These are phyloP conservation scores for Heterodera carotae DNA, from an alignment of 1,140 invertebrate species.

Conservation along the genomic window DNA sequence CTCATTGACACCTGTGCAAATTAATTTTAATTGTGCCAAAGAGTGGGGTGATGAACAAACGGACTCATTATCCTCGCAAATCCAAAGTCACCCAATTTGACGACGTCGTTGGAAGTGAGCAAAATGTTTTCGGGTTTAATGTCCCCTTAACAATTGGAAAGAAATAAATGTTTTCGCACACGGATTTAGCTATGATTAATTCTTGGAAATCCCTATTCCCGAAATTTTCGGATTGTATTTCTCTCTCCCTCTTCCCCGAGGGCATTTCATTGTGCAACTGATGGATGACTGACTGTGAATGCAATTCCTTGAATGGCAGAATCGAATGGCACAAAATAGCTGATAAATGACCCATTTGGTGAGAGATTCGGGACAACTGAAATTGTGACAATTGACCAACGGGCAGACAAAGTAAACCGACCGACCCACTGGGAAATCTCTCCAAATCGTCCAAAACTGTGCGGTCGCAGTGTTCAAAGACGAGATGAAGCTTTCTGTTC, in stretches of 20 bases:
- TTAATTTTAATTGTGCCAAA: no score
- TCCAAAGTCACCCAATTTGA: conserved; percentile 97
- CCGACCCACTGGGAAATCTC: conserved; percentile 77
- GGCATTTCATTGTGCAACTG: background rate
- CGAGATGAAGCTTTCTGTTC: conserved; percentile 91
- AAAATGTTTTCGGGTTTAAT: conserved; percentile 99
- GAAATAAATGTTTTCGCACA: background rate
- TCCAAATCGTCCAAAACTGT: conserved; percentile 93
- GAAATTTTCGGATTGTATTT: background rate
- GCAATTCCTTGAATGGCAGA: conserved; percentile 88
- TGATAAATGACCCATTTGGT: conserved; percentile 93
- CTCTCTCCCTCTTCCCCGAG: background rate
- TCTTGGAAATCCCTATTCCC: background rate
- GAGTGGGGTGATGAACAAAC: no score
- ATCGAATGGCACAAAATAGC: conserved; percentile 87
- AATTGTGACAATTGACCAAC: conserved; percentile 9
- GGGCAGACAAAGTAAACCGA: conserved; percentile 29
- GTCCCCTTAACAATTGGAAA: conserved; percentile 69
- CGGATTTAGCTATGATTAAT: background rate
- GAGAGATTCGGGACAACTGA: conserved; percentile 80
- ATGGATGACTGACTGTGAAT: conserved; percentile 50
- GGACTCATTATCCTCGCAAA: conserved; percentile 94
- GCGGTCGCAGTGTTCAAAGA: conserved; percentile 97
- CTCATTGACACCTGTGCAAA: conserved; percentile 77
- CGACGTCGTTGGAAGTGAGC: conserved; percentile 86